Conservation (phyloP, 2,797 vertebrate species). For the Melanotaenia pygmaea region DNA sequence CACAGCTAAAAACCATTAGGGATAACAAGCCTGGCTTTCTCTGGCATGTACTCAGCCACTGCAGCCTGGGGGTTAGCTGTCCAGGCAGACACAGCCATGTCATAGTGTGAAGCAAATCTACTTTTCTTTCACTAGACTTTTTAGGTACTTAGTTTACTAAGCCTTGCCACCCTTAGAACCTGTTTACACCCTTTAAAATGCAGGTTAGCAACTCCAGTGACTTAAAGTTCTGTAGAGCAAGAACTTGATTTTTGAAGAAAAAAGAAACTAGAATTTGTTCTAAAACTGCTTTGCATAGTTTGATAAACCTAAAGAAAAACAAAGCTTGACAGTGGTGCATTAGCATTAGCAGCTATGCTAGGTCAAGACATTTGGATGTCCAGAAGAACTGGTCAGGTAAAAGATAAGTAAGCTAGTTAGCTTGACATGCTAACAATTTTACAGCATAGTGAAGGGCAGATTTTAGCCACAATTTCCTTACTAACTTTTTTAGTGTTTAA, state of each 20-base stretch:
- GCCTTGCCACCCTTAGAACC: not conserved
- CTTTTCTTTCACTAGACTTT: not conserved
- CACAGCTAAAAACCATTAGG: conserved; percentile 34
- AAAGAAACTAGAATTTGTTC: not conserved
- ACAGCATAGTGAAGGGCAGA: not conserved
- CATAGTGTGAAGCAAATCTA: not conserved
- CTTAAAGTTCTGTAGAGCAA: too few species aligned
- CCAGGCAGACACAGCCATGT: conserved; percentile 4
- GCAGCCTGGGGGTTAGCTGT: conserved; percentile 11
- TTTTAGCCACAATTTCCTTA: not conserved
- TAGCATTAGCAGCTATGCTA: not conserved
- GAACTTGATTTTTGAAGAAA: too few species aligned
- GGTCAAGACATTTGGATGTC: not conserved
- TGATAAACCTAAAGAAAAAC: not conserved
- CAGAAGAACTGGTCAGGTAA: too few species aligned
- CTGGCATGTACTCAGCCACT: conserved; percentile 9
- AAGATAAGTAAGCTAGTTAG: not conserved
- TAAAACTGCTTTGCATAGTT: not conserved
- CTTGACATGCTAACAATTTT: not conserved
- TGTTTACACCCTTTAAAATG: not conserved
- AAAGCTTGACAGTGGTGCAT: not conserved
- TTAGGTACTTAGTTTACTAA: not conserved
- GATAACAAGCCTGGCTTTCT: conserved; percentile 32
- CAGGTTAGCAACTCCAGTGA: not conserved
- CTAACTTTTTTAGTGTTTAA: not conserved